A percentile compares a stretch with the other conserved stretches of the same genome.
Conservation (phyloP, 2,888 invertebrate genomes). For the Schizaphis graminum region DNA sequence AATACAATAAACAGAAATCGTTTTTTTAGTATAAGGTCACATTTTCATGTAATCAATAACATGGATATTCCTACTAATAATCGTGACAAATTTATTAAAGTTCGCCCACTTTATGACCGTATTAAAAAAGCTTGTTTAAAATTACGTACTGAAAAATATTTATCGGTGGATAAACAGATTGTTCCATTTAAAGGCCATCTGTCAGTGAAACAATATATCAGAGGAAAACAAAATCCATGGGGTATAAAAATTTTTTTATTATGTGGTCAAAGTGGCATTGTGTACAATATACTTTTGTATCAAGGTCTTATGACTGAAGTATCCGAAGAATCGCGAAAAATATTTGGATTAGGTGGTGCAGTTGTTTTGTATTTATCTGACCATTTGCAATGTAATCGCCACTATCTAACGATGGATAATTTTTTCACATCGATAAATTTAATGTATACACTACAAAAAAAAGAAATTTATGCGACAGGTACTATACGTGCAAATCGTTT, state of each 20-base stretch:
- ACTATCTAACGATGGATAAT: conserved; percentile 66
- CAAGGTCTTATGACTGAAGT: conserved; percentile 69
- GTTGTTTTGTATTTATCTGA: conserved; percentile 67
- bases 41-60: conserved; percentile 68
- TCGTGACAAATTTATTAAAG: conserved; percentile 68
- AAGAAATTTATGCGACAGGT: conserved; percentile 66
- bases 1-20: conserved; percentile 66
- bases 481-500: conserved; percentile 67
- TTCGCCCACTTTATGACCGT: conserved; percentile 67
- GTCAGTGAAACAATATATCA: conserved; percentile 62
- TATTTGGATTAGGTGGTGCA: conserved; percentile 67
- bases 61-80: conserved; percentile 61
- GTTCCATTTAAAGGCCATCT: conserved; percentile 39
- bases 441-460: conserved; percentile 66
- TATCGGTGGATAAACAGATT: too few relatives aligned
- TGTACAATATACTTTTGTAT: too few relatives aligned
- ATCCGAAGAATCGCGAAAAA: conserved; percentile 42
- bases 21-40: conserved; percentile 67
- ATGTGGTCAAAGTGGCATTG: too few relatives aligned
- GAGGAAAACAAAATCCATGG: too few relatives aligned
- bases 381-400: conserved; percentile 16
- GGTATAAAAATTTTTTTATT: too few relatives aligned
- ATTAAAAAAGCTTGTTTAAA: conserved; percentile 66
- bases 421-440: conserved; percentile 67
- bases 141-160: conserved; percentile 11